Percentiles rank a stretch among this genome's conserved stretches.
Conservation (phyloP, 2,797 vertebrate genomes). For the Syncerus caffer region DNA sequence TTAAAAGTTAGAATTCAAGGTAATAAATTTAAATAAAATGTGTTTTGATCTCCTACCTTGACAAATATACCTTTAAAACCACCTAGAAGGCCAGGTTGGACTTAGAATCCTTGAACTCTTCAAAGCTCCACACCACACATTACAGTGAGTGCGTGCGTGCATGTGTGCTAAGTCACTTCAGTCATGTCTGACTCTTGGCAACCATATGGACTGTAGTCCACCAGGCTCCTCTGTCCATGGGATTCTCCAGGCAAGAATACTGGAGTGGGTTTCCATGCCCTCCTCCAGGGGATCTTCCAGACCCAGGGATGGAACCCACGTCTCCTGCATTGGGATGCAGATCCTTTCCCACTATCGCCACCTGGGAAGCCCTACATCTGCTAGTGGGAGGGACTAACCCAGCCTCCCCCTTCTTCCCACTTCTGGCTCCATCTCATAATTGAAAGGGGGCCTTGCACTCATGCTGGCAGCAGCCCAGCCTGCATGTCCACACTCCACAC, state of each 20-base stretch:
- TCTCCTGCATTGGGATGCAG: neutral
- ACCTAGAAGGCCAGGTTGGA: neutral
- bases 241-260: neutral
- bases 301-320: neutral
- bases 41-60: neutral
- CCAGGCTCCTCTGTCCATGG: neutral
- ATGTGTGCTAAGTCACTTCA: neutral
- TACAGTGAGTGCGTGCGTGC: rapidly evolving
- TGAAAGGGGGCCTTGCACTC: neutral
- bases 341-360: neutral
- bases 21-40: neutral
- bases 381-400: neutral
- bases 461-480: neutral
- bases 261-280: neutral
- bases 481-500: neutral
- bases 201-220: neutral
- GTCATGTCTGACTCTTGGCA: neutral
- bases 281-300: neutral
- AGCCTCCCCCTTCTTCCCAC: neutral
- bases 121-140: neutral
- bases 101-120: neutral
- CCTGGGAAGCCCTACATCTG: neutral
- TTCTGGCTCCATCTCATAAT: neutral
- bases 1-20: constrained; percentile 30
- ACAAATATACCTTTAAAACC: neutral